Conservation (phyloP, 2,797 vertebrate species). For the Enteromius fasciolatus region DNA sequence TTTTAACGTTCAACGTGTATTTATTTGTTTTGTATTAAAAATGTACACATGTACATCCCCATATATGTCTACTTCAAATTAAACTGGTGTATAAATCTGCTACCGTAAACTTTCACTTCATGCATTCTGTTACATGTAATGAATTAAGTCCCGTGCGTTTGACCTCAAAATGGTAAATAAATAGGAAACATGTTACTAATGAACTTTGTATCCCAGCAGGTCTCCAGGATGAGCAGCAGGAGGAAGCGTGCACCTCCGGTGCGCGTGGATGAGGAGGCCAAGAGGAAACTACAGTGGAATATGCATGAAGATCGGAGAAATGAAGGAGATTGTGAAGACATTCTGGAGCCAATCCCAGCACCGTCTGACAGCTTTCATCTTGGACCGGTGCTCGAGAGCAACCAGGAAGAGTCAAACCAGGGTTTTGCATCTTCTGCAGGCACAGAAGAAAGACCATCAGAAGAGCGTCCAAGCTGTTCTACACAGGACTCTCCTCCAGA, state of each 20-base stretch:
- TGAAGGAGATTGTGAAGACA: slow-evolving; percentile 69
- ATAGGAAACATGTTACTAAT: neutral
- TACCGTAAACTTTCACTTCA: neutral
- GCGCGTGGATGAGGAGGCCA: slow-evolving; percentile 86
- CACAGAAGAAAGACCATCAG: slow-evolving; percentile 67
- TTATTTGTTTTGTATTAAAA: neutral
- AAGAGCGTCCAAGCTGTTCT: slow-evolving; percentile 68
- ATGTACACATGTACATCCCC: too few relatives aligned
- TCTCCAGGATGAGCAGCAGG: slow-evolving; percentile 85
- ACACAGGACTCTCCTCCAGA: slow-evolving; percentile 64
- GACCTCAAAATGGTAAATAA: neutral
- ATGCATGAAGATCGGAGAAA: slow-evolving; percentile 90
- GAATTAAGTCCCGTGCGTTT: neutral
- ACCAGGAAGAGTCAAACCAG: too few relatives aligned
- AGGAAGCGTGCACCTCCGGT: slow-evolving; percentile 88
- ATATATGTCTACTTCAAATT: neutral
- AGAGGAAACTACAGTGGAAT: slow-evolving; percentile 88
- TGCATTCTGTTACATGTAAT: too few relatives aligned
- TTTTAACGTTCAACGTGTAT: neutral
- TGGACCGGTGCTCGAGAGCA: neutral
- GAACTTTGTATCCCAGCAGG: slow-evolving; percentile 44
- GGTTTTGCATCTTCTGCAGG: slow-evolving; percentile 43
- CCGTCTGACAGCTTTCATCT: slow-evolving; percentile 52
- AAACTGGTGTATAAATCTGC: neutral
- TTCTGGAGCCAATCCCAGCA: slow-evolving; percentile 65